These are phyloP conservation scores for Zonitis immaculata DNA, from an alignment of 2,888 invertebrate genomes.

Conservation along the genomic window DNA sequence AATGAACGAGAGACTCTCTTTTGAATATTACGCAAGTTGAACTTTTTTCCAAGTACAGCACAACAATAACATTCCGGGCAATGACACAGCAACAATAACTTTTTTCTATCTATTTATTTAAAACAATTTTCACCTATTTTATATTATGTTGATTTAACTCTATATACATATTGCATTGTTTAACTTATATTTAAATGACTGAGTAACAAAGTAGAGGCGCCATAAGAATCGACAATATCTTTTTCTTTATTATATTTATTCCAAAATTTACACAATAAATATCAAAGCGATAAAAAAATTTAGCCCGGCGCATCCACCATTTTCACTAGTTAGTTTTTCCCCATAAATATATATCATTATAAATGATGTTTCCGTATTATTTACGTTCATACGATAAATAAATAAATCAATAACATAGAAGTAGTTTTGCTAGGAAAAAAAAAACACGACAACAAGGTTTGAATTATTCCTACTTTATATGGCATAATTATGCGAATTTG, in stretches of 20 bases:
- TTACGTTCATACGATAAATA: background rate
- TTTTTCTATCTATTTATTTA: background rate
- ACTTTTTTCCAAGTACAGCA: background rate
- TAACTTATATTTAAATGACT: background rate
- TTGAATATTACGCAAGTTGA: background rate
- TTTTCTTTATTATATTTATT: too few species aligned
- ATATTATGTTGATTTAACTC: background rate
- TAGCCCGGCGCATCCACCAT: constrained; percentile 3
- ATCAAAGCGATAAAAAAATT: background rate
- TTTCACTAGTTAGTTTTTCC: background rate
- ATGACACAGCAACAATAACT: background rate
- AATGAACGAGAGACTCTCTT: too few species aligned
- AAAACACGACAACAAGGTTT: too few species aligned
- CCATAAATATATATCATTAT: background rate
- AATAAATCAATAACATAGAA: background rate
- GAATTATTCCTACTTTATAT: background rate
- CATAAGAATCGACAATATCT: too few species aligned
- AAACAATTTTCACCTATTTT: background rate
- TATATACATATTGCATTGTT: background rate
- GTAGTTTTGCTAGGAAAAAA: background rate
- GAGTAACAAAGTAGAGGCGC: background rate
- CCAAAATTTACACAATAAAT: background rate
- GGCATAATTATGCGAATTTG: background rate
- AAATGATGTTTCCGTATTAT: background rate
- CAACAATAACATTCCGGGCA: background rate